Conservation (phyloP, 2,113 vertebrate genomes). For the Dissostichus mawsoni region DNA sequence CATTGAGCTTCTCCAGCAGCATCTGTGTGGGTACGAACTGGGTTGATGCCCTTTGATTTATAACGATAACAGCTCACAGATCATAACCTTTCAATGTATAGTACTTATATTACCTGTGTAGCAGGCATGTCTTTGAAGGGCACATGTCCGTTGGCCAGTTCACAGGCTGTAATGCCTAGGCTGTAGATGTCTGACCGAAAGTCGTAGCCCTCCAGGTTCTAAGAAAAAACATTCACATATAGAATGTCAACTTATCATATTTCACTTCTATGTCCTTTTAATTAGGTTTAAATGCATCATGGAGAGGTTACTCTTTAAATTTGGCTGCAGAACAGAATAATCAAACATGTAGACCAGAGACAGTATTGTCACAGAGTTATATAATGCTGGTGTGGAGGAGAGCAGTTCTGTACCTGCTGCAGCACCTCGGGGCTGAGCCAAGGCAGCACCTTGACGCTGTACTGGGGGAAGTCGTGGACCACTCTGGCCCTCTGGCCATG, state of each 20-base stretch:
- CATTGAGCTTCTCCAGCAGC: slow-evolving; percentile 97
- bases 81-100: too few relatives aligned
- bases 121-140: slow-evolving; percentile 99
- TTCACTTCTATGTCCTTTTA: not conserved
- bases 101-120: slow-evolving; percentile 87
- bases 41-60: not conserved
- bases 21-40: slow-evolving; percentile 85
- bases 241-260: not conserved
- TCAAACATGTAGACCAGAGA: not conserved
- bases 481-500: slow-evolving; percentile 93
- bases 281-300: not conserved
- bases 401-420: slow-evolving; percentile 91
- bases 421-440: slow-evolving; percentile 98
- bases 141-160: slow-evolving; percentile 98
- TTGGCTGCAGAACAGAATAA: not conserved
- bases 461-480: slow-evolving; percentile 96
- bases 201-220: slow-evolving; percentile 98
- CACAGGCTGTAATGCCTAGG: slow-evolving; percentile 96
- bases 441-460: slow-evolving; percentile 94
- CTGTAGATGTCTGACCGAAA: slow-evolving; percentile 99
- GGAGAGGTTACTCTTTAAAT: not conserved
- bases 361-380: not conserved
- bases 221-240: slow-evolving; percentile 8
- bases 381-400: not conserved
- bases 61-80: too few relatives aligned